These are phyloP conservation scores for Dusona sp. DNA, from an alignment of 2,888 invertebrate species.

Conservation along the genomic window DNA sequence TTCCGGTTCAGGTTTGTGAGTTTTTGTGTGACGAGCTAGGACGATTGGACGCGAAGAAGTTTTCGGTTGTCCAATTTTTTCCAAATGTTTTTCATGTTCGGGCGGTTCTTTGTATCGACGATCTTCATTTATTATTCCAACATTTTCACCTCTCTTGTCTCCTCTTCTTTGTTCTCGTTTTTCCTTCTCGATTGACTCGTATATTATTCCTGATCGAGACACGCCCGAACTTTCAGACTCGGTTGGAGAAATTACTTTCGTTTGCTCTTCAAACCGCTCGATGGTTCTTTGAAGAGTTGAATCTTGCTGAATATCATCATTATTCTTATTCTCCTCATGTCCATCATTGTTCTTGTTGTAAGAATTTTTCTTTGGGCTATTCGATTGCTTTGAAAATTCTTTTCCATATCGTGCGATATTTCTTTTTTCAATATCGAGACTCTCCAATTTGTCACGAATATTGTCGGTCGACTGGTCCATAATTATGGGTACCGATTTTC, in stretches of 20 bases:
- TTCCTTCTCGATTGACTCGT: neutral
- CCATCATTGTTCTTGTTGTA: neutral
- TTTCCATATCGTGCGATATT: neutral
- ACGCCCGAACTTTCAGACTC: neutral
- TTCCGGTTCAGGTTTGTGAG: neutral
- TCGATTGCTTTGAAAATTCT: neutral
- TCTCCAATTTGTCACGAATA: slow-evolving; percentile 30
- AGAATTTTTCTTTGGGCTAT: neutral
- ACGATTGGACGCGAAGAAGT: neutral
- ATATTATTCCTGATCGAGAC: neutral
- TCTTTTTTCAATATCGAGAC: slow-evolving; percentile 48
- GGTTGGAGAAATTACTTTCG: neutral
- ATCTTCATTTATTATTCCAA: neutral
- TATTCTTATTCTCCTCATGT: neutral
- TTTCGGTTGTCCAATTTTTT: neutral
- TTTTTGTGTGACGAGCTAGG: neutral
- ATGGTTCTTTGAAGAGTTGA: neutral
- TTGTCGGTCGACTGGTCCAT: slow-evolving; percentile 8
- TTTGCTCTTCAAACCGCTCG: neutral
- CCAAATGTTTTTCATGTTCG: neutral
- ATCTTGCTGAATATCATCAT: neutral
- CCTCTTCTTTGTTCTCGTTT: neutral
- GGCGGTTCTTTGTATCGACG: neutral
- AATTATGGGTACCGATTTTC: neutral
- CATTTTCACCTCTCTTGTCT: neutral